A percentile compares a stretch with the other conserved stretches of the same genome.
Evolutionary conservation across 2,797 vertebrate genomes (phyloP).

Genomic region (Eidolon dupreanum): DNA sequence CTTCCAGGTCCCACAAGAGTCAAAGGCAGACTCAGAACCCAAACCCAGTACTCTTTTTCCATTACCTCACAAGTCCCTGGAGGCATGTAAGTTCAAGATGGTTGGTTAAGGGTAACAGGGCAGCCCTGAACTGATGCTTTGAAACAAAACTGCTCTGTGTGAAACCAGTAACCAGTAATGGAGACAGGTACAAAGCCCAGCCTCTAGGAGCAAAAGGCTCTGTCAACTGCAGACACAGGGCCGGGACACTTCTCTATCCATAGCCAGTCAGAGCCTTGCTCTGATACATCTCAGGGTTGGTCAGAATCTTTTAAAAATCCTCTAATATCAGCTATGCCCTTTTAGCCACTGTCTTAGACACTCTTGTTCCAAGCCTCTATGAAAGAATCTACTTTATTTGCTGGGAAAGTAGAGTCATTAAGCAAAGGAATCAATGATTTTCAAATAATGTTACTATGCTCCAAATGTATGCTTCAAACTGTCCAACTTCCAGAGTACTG

Average conservation of each 20-base stretch:
- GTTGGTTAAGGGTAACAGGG: not conserved
- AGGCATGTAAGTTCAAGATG: not conserved
- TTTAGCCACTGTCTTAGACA: not conserved
- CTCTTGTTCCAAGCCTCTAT: not conserved
- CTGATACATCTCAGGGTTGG: not conserved
- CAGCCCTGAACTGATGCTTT: not conserved
- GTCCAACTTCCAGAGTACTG: not conserved
- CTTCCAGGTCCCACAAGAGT: not conserved
- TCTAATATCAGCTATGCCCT: not conserved
- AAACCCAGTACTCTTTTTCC: not conserved
- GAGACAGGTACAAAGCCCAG: not conserved
- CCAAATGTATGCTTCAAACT: constrained; percentile 32
- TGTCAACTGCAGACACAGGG: not conserved
- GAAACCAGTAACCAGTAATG: not conserved
- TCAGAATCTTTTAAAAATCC: not conserved
- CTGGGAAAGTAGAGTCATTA: not conserved
- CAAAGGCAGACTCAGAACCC: not conserved
- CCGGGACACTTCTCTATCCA: not conserved
- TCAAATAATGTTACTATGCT: constrained; percentile 7
- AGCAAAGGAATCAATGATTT: constrained; percentile 13
- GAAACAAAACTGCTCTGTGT: not conserved
- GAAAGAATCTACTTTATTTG: constrained; percentile 1
- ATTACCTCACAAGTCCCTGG: not conserved
- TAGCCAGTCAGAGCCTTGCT: not conserved
- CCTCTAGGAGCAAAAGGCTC: not conserved